Conservation (phyloP, 2,797 vertebrate species). For the Gambelia wislizenii region DNA sequence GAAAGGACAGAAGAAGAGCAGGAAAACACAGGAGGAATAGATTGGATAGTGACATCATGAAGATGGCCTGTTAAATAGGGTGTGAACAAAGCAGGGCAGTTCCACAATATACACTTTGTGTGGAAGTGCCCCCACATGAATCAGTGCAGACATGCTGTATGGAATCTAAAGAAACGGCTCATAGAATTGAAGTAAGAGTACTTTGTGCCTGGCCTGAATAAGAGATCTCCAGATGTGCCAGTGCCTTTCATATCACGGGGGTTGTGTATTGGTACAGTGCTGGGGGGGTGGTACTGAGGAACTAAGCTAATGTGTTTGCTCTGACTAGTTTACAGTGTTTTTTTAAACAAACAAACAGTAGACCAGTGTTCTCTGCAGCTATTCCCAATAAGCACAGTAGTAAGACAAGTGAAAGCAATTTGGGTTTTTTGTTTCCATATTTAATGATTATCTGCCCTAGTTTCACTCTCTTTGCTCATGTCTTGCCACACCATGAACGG, state of each 20-base stretch:
- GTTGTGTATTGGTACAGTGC: not conserved
- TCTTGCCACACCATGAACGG: not conserved
- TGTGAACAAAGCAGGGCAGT: not conserved
- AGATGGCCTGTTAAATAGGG: not conserved
- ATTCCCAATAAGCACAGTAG: not conserved
- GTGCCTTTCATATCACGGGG: not conserved
- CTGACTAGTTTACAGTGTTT: not conserved
- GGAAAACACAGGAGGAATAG: not conserved
- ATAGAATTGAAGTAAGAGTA: not conserved
- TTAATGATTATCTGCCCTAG: constrained; percentile 7
- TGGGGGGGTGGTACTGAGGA: not conserved
- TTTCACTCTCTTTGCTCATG: not conserved
- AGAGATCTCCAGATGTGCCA: not conserved
- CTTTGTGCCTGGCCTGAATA: not conserved
- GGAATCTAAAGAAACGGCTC: not conserved
- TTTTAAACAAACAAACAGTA: not conserved
- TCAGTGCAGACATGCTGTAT: not conserved
- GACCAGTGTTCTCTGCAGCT: not conserved
- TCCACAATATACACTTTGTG: not conserved
- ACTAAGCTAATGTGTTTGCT: not conserved
- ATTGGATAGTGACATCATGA: not conserved
- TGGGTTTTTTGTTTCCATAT: not conserved
- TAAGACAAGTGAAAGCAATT: not conserved
- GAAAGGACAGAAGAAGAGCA: not conserved
- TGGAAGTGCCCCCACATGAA: not conserved